Conservation (phyloP, 2,888 invertebrate species). For the Drosophila mercatorum region DNA sequence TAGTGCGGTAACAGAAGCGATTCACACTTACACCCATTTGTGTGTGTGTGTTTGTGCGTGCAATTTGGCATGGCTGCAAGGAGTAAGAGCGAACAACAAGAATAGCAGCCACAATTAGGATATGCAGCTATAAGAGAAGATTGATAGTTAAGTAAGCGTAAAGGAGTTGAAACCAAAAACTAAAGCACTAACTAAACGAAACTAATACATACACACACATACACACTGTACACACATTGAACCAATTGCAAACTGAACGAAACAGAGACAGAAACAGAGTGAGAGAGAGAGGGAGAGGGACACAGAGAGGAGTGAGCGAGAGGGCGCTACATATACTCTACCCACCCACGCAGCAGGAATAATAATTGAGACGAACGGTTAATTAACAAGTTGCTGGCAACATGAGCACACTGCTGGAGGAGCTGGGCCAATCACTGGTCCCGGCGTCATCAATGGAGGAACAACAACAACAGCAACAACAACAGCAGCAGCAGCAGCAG, state of each 20-base stretch:
- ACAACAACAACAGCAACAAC: conserved; percentile 24
- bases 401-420: conserved; percentile 54
- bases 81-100: conserved; percentile 21
- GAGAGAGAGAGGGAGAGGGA: background rate
- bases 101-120: conserved; percentile 26
- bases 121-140: conserved; percentile 41
- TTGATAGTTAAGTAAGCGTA: conserved; percentile 33
- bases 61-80: conserved; percentile 45
- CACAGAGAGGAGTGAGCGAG: background rate
- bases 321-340: conserved; percentile 4
- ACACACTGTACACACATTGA: background rate
- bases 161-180: conserved; percentile 39
- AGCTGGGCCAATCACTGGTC: conserved; percentile 48
- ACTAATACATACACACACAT: background rate
- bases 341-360: conserved; percentile 23
- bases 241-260: background rate
- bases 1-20: conserved; percentile 21
- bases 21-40: conserved; percentile 6
- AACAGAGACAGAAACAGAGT: background rate
- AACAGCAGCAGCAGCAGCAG: conserved; percentile 27
- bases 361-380: conserved; percentile 7
- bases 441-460: conserved; percentile 35
- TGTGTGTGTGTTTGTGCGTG: conserved; percentile 27
- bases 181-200: conserved; percentile 1
- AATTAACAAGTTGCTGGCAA: conserved; percentile 24